Conservation (phyloP, 2,888 invertebrate genomes). For the Clusia tigrina region DNA sequence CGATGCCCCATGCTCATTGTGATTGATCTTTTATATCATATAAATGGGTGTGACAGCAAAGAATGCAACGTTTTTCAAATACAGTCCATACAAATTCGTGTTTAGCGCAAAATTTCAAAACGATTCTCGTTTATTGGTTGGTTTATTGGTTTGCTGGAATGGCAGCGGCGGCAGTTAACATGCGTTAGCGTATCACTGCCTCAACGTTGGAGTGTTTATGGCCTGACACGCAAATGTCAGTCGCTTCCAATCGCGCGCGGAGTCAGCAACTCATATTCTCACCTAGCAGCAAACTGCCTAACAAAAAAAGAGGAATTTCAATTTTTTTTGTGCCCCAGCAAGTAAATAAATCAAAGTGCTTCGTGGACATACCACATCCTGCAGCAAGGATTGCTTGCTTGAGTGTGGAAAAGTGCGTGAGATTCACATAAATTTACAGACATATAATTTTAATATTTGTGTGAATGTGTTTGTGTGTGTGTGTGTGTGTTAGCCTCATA, state of each 20-base stretch:
- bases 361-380: no score
- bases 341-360: no score
- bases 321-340: background rate
- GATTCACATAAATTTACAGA: no score
- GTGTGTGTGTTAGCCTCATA: no score
- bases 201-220: background rate
- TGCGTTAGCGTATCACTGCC: background rate
- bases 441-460: no score
- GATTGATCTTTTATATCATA: conserved; percentile 53
- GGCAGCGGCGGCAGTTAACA: background rate
- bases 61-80: background rate
- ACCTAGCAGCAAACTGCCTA: background rate
- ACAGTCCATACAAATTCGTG: background rate
- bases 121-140: no score
- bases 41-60: background rate
- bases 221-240: conserved; percentile 54
- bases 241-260: conserved; percentile 57
- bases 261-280: conserved; percentile 46
- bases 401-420: no score
- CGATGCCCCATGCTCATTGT: conserved; percentile 22
- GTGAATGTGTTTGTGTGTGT: no score
- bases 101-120: no score
- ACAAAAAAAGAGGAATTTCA: background rate
- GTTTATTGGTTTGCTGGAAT: background rate
- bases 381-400: no score